Conservation (phyloP, 2,888 invertebrate genomes). For the Lepeophtheirus nordmannii region DNA sequence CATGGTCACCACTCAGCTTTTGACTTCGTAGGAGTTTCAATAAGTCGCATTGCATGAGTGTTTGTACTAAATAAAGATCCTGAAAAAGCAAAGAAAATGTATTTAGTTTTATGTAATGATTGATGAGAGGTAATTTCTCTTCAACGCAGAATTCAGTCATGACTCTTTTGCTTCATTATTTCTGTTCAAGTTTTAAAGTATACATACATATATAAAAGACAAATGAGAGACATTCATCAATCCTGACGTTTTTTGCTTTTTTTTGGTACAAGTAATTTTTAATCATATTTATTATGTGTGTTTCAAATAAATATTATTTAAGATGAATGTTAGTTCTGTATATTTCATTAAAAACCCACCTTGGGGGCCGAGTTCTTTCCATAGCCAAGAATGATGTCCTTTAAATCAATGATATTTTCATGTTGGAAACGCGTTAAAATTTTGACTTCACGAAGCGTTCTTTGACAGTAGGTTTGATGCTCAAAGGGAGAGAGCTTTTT, state of each 20-base stretch:
- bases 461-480: slow-evolving; percentile 98
- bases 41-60: slow-evolving; percentile 99
- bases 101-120: background rate
- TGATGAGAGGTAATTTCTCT: background rate
- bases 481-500: slow-evolving; percentile 99
- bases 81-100: slow-evolving; percentile 49
- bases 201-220: no score
- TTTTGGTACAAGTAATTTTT: slow-evolving; percentile 73
- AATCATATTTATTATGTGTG: slow-evolving; percentile 41
- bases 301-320: no score
- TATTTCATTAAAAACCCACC: no score
- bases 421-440: slow-evolving; percentile 97
- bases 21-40: slow-evolving; percentile 98
- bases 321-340: no score
- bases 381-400: slow-evolving; percentile 52
- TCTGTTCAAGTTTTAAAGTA: no score
- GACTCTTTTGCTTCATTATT: no score
- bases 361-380: slow-evolving; percentile 29
- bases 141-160: no score
- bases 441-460: slow-evolving; percentile 95
- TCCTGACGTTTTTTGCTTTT: background rate
- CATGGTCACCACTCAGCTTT: slow-evolving; percentile 97
- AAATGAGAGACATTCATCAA: background rate
- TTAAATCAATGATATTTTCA: slow-evolving; percentile 99
- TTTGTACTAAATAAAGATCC: slow-evolving; percentile 98